A percentile compares a stretch with the other conserved stretches of the same genome.
Evolutionary conservation across 2,888 invertebrate species (phyloP).

Genomic region (Rotaria socialis): DNA sequence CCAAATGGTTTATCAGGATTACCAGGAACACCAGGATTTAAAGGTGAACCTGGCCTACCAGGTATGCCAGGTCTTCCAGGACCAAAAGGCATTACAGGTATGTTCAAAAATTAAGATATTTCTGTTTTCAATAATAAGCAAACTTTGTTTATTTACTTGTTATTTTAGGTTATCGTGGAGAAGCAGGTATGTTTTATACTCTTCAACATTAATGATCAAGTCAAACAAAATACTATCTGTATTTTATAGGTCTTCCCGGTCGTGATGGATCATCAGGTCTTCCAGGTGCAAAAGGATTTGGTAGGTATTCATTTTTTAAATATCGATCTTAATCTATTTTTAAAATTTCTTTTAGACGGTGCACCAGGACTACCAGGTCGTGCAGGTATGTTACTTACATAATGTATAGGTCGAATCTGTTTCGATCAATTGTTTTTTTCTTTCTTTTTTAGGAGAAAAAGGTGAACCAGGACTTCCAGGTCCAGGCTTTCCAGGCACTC

Average conservation of each 20-base stretch:
- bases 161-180: slow-evolving; percentile 37
- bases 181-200: not conserved
- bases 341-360: not conserved
- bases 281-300: slow-evolving; percentile 40
- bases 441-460: slow-evolving; percentile 38
- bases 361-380: slow-evolving; percentile 36
- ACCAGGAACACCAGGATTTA: slow-evolving; percentile 32
- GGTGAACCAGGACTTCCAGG: slow-evolving; percentile 37
- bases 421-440: not conserved
- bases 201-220: not conserved
- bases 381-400: not conserved
- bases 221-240: not conserved
- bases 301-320: not conserved
- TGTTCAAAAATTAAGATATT: not conserved
- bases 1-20: slow-evolving; percentile 40
- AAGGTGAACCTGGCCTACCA: slow-evolving; percentile 44
- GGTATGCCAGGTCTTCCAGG: slow-evolving; percentile 42
- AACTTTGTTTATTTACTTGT: not conserved
- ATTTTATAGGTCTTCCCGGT: not conserved
- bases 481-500: slow-evolving; percentile 27
- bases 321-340: not conserved
- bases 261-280: slow-evolving; percentile 42
- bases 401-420: not conserved
- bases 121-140: not conserved
- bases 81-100: slow-evolving; percentile 39